Evolutionary conservation across 1,140 invertebrate genomes (phyloP).

Genomic region (Drosophila punjabiensis): DNA sequence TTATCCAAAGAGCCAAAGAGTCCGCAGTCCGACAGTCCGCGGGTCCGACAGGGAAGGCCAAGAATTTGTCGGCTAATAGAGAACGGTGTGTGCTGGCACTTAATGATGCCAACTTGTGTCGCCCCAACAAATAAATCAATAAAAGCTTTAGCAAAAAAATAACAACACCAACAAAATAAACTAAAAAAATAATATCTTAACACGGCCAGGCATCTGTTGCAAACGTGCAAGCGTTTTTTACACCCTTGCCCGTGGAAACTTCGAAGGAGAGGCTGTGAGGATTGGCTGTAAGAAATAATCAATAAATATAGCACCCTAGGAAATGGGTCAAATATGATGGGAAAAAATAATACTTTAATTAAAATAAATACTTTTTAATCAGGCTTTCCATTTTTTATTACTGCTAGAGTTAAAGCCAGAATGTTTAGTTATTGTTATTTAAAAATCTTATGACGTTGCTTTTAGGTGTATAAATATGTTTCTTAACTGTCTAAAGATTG

Average conservation of each 20-base stretch:
- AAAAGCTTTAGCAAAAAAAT: constrained; percentile 40
- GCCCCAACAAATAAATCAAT: constrained; percentile 69
- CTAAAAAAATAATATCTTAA: constrained; percentile 12
- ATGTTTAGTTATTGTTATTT: too few relatives aligned
- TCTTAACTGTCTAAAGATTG: too few relatives aligned
- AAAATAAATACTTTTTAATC: neutral
- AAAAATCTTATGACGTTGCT: too few relatives aligned
- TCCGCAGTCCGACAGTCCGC: constrained; percentile 23
- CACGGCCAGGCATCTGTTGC: constrained; percentile 23
- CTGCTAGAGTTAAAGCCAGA: too few relatives aligned
- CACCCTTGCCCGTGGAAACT: constrained; percentile 23
- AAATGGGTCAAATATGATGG: constrained; percentile 1
- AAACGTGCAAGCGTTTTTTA: constrained; percentile 45
- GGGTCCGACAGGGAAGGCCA: constrained; percentile 81
- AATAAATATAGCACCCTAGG: neutral
- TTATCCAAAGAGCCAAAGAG: constrained; percentile 55
- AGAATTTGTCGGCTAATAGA: constrained; percentile 84
- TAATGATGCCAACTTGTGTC: constrained; percentile 82
- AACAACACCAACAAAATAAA: constrained; percentile 12
- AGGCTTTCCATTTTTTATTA: neutral
- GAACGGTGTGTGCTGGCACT: constrained; percentile 77
- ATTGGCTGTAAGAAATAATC: neutral
- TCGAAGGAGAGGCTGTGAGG: constrained; percentile 12
- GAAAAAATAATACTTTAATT: neutral
- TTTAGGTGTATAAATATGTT: too few relatives aligned